These are phyloP conservation scores for Therioaphis trifolii DNA, from an alignment of 2,888 invertebrate genomes.

Conservation along the genomic window DNA sequence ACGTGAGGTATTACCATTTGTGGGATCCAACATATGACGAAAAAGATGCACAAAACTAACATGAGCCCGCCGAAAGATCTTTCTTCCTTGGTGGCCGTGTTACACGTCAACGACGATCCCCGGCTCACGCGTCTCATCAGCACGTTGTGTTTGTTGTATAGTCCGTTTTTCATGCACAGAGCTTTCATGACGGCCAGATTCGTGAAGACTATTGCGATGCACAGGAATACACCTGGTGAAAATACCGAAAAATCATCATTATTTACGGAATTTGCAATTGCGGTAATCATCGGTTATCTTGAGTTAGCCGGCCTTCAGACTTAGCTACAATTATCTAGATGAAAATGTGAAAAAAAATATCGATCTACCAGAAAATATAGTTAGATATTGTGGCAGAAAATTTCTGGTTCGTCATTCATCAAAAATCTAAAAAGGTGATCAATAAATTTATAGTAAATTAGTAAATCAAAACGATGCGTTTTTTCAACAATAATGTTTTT, in stretches of 20 bases:
- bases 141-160: slow-evolving; percentile 68
- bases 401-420: too few species aligned
- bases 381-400: too few species aligned
- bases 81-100: slow-evolving; percentile 80
- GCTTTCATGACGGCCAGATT: slow-evolving; percentile 85
- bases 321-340: too few species aligned
- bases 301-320: too few species aligned
- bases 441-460: too few species aligned
- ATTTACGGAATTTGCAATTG: too few species aligned
- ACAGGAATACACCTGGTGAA: slow-evolving; percentile 76
- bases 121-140: slow-evolving; percentile 70
- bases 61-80: slow-evolving; percentile 86
- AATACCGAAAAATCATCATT: not conserved
- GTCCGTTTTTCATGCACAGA: slow-evolving; percentile 69
- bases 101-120: slow-evolving; percentile 66
- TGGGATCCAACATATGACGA: slow-evolving; percentile 88
- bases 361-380: too few species aligned
- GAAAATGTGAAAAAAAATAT: too few species aligned
- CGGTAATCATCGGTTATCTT: too few species aligned
- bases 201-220: slow-evolving; percentile 82
- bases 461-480: too few species aligned
- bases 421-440: too few species aligned
- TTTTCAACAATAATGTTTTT: too few species aligned
- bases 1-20: slow-evolving; percentile 82
- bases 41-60: slow-evolving; percentile 84